Percentiles rank a stretch among this genome's conserved stretches.
phyloP scores from a whole-genome alignment of 1,140 invertebrate genomes.

The Lerema accius region DNA sequence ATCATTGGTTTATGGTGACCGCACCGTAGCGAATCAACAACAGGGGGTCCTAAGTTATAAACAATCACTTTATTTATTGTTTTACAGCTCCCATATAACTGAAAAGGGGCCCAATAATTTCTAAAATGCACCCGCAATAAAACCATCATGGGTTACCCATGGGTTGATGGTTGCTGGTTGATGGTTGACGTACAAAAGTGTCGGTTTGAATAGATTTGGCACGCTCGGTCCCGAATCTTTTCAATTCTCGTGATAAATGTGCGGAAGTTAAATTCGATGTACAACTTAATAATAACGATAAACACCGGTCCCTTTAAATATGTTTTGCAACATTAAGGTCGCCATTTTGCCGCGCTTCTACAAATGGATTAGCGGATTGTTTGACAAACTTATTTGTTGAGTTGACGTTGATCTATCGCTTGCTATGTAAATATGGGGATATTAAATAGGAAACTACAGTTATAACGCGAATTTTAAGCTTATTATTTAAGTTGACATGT shows the following conservation, averaged over 20 bases:
- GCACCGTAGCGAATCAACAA: slow-evolving; percentile 54
- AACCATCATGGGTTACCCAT: slow-evolving; percentile 62
- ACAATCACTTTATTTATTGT: slow-evolving; percentile 76
- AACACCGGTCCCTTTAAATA: slow-evolving; percentile 73
- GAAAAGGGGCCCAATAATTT: slow-evolving; percentile 60
- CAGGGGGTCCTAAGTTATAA: slow-evolving; percentile 64
- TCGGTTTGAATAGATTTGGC: slow-evolving; percentile 72
- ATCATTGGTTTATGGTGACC: slow-evolving; percentile 62
- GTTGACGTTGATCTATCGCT: slow-evolving; percentile 57
- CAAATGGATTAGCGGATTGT: slow-evolving; percentile 63
- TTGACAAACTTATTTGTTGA: slow-evolving; percentile 67
- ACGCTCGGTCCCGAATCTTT: slow-evolving; percentile 56
- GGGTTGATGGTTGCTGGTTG: no score
- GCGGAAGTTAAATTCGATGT: slow-evolving; percentile 66
- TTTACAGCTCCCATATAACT: slow-evolving; percentile 74
- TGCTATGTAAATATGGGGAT: slow-evolving; percentile 32
- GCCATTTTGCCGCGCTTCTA: slow-evolving; percentile 61
- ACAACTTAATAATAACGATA: slow-evolving; percentile 77
- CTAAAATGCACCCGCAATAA: slow-evolving; percentile 71
- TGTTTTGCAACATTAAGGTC: slow-evolving; percentile 71
- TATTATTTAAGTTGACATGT: slow-evolving; percentile 1
- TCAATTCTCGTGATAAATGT: slow-evolving; percentile 66
- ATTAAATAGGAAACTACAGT: neutral
- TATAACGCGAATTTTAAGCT: neutral
- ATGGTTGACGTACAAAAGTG: no score